Evolutionary conservation across 2,113 vertebrate genomes (phyloP).

Genomic region (Daboia siamensis): DNA sequence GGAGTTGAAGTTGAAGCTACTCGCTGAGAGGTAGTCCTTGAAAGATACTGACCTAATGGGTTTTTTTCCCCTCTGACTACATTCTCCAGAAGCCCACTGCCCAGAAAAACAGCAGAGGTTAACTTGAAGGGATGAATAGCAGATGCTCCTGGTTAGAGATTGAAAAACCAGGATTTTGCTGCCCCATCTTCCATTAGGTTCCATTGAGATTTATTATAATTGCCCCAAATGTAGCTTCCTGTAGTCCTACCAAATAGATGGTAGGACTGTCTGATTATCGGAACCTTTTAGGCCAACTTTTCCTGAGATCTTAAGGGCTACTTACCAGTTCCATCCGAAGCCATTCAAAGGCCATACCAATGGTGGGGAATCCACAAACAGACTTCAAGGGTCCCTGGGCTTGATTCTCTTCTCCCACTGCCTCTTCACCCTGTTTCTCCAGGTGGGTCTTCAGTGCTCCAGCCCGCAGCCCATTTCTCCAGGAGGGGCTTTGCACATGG

Average conservation of each 20-base stretch:
- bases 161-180: neutral
- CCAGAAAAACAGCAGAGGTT: neutral
- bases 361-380: slow-evolving; percentile 82
- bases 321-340: slow-evolving; percentile 90
- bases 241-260: too few relatives aligned
- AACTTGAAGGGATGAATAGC: neutral
- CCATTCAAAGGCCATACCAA: slow-evolving; percentile 85
- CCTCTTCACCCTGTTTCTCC: slow-evolving; percentile 20
- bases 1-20: neutral
- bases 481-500: slow-evolving; percentile 75
- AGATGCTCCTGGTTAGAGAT: neutral
- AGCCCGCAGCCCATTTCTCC: slow-evolving; percentile 49
- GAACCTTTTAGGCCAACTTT: neutral
- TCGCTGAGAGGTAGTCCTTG: neutral
- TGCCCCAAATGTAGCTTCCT: neutral
- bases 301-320: neutral
- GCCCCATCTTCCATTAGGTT: neutral
- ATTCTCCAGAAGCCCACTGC: neutral
- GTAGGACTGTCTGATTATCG: too few relatives aligned
- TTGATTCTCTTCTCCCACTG: neutral
- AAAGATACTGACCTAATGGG: neutral
- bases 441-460: slow-evolving; percentile 9
- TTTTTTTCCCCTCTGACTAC: neutral
- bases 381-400: slow-evolving; percentile 28
- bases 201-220: neutral